Evolutionary conservation across 2,888 invertebrate genomes (phyloP).

Genomic region (Apodemia mormo): DNA sequence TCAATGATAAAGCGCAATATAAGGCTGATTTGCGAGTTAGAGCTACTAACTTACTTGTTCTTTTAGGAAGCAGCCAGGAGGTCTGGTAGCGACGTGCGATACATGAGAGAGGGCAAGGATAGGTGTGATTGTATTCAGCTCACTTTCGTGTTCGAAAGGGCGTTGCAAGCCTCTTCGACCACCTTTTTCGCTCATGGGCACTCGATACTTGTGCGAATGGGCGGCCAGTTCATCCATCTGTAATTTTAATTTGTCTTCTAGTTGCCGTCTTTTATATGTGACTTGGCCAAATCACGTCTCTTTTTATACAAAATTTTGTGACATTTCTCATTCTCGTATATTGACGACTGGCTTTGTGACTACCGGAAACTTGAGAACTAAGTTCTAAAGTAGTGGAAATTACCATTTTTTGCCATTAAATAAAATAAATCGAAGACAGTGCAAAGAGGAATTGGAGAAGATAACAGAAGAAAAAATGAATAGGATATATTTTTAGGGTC

Average conservation of each 20-base stretch:
- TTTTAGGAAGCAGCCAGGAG: slow-evolving; percentile 65
- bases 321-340: too few relatives aligned
- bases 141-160: slow-evolving; percentile 49
- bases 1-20: neutral
- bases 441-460: too few relatives aligned
- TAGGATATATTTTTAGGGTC: too few relatives aligned
- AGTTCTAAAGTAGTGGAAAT: too few relatives aligned
- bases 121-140: slow-evolving; percentile 56
- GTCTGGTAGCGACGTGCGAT: slow-evolving; percentile 65
- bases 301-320: too few relatives aligned
- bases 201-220: slow-evolving; percentile 69
- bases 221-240: slow-evolving; percentile 73
- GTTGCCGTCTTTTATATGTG: neutral
- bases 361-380: too few relatives aligned
- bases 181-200: slow-evolving; percentile 63
- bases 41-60: slow-evolving; percentile 41
- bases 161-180: slow-evolving; percentile 57
- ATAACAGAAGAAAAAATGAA: too few relatives aligned
- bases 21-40: slow-evolving; percentile 7
- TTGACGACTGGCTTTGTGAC: too few relatives aligned
- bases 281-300: neutral
- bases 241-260: slow-evolving; percentile 19
- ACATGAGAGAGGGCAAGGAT: slow-evolving; percentile 67
- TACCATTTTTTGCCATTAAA: too few relatives aligned
- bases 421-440: too few relatives aligned